Base-by-base conservation (phyloP, 2,797 vertebrate genomes). In the Antennarius maculatus region DNA sequence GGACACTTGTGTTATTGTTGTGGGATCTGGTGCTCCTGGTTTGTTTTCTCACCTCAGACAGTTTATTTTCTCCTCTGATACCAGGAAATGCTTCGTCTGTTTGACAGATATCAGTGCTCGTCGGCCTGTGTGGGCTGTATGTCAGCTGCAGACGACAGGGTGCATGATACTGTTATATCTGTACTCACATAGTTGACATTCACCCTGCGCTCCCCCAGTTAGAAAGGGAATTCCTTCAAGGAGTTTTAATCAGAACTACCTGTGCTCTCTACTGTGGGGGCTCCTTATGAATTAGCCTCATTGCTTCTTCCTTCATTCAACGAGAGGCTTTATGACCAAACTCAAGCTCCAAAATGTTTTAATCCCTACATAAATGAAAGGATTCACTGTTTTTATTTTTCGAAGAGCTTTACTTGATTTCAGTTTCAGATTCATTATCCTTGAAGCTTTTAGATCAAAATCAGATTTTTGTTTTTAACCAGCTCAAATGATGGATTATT, bases 21-120 rank as follows among this genome's bases (percentile, higher is more conserved):
- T 80, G 41, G 27, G 31, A 28, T 61, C 69, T 63, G 5, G 5
- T 70, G 57, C 61, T 64, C 65, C 43, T 46, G 55, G 68, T 80
- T 85, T 84, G 71, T 83, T 83, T 86, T 85, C 67, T 58, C 69
- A 51, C 66, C 76, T 46, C 6, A 80, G 55, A 6, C 46, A 42
- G 82, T 85, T 85, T 88, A 78, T 86, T 89, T 86, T 83, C 62
- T 70, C 61, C 63, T 80, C 52, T 83, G 74, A 88, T 84, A 76
- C 3, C 51, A 86, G 83, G 83, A 87, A 87, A 76, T 66, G 66
- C 67, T 71, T 76, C 58, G 45, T 63, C 47, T 28, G 62, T 75
- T 60, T 76, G 76, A 85, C 72, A 69, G 66, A 78, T 77, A 69
- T 77, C 83, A 58, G 69, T 62, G 82, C 69, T 55, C 53, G 73